Evolutionary conservation across 1,140 invertebrate genomes (phyloP), one percentile per base, ranked within the genome.

Genomic region (Tetramorium alpestre): DNA sequence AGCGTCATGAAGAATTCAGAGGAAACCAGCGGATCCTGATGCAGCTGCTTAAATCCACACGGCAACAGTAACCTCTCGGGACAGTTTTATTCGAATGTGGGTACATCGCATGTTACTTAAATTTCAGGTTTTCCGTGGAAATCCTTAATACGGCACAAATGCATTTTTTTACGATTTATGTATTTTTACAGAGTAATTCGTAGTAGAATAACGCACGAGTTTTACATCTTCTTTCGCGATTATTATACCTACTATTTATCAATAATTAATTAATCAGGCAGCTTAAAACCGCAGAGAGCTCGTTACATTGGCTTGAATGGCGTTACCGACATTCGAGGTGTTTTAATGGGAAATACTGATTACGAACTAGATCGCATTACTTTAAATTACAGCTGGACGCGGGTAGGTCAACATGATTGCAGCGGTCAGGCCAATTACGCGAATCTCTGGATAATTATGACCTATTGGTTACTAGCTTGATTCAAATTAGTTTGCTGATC

Each of bases 381-480:
- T 90, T 90, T 78, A 89, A 87, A 90, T 90, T 89, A 84, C 77
- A 75, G 76, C 73, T 51, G 67, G 62, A 86, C 69, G 49, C 87
- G 77, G 72, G 65, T 72, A 87, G 85, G 75, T 87, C 75, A 51
- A 65, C 41, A 60, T 65, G 49, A 82, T 33, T 60, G 33, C 51
- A 49, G 70, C 51, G 89, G 85, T 87, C 84, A 80, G 75, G 86
- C 89, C 88, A 90, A 90, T 90, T 90, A 90, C 72, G 78, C 70
- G 86, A 69, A 67, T 87, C 80, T 90, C 89, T 54, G 54, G 86
- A 85, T 90, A 89, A 90, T 90, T 90, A 90, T 86, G 73, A 80
- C 11, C 80, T 70, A 58, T 41, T 56, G 73, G 60, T 72, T 41
- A 58, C 65, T 87, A 56, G 75, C 60, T 87, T 75, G 72, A 64